Base-by-base conservation (phyloP, 2,113 vertebrate species). In the Erythrocercus mccallii region DNA sequence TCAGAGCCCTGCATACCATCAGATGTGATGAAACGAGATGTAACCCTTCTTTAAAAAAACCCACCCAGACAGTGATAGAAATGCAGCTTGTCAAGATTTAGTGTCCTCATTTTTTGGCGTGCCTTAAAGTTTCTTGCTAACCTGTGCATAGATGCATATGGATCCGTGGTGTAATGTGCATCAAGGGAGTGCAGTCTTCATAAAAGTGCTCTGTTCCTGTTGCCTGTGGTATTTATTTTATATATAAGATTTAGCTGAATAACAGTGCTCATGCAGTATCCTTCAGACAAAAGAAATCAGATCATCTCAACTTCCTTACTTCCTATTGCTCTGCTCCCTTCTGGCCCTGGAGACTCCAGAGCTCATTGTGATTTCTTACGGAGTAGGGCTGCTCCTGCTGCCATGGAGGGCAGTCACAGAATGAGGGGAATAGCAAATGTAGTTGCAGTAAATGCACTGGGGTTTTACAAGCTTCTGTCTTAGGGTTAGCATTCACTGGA, bases 21-120 rank as follows among this genome's bases (percentile, higher is more conserved):
- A 76, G 74, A 88, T 82, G 78, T 94, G 96, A 94, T 97, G 95
- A 96, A 96, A 96, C 9, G 14, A 96, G 71, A 92, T 92, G 95
- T 91, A 97, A 96, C 47, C 54, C 47, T 81, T 57, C 50, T 83
- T 40, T 42, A 22, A 35, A 54, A 87, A 74, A 90, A 57, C 27
- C 23, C 56, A 57, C 42, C 71, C 80, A 76, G 69, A 51, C 82
- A 84, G 72, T 58, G 35, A 88, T 51, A 61, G 22, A 65, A 81
- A 89, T 92, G 66, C 71, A 64, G 42, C 61, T 81, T 70, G 16
- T 86, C 73, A 84, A 31, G 74, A 64, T 92, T 86, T 38, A 79
- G 37, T 62, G 56, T 71, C 68, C 71, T 76, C 47, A 2, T 12
- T 65, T 68, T 74, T 62, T 79, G 56, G 23, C 3, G 3, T 60